Base-by-base conservation (phyloP, 1,140 invertebrate genomes). In the Drosophila kurseongensis region DNA sequence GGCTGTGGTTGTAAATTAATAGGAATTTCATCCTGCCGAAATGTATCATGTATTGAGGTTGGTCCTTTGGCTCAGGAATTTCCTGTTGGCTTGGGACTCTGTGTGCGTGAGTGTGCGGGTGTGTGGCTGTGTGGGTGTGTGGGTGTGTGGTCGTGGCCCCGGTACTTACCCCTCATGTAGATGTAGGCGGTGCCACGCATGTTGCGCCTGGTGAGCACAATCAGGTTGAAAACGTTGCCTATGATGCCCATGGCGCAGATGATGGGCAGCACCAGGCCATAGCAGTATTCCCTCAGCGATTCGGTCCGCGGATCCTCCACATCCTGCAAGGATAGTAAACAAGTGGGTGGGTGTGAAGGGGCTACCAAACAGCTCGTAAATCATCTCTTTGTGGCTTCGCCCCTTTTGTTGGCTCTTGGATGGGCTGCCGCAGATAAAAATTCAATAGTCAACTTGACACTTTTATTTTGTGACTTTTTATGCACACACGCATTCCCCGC, bases 141-240 rank as follows among this genome's bases (percentile, higher is more conserved):
- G 44, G 16, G 47, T 29, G 13, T 50, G 27, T 14, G 47, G 36
- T 13, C 23, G 2, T 23, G 23, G 23, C 23, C 23, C 23, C 23
- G 23, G 23, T 18, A 93, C 93, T 94, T 83, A 96, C 95, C 95
- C 93, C 95, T 93, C 95, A 96, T 96, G 82, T 96, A 96, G 79
- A 96, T 95, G 88, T 96, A 96, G 38, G 96, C 96, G 0, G 94
- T 95, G n/a, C 96, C 96, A 56, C 95, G 94, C 94, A 96, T 95
- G 69, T 96, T 96, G 38, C 95, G 94, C 44, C 96, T 93, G 12
- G 95, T 96, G 10, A 96, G 93, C 0, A 96, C 96, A 58, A 96
- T 93, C 60, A 96, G 92, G 91, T 96, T 96, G 68, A 96, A 93
- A 35, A 96, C 93, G 78, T 96, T 96, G 13, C 96, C 96, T 16